Percentiles rank a stretch among this genome's conserved stretches.
phyloP scores from a whole-genome alignment of 2,797 vertebrate species.

The Lateolabrax maculatus region DNA sequence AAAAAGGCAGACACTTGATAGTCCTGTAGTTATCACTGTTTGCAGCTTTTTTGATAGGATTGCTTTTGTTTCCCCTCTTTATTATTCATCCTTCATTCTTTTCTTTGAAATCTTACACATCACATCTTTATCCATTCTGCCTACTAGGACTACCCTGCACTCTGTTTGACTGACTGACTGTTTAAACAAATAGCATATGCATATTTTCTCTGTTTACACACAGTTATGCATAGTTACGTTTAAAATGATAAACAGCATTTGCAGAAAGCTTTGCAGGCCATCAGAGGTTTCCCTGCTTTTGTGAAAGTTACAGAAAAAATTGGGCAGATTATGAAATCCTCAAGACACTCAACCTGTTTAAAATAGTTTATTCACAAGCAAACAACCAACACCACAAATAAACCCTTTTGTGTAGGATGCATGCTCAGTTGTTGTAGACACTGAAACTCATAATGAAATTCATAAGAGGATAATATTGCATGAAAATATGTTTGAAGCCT shows the following conservation, averaged over 20 bases:
- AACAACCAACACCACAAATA: constrained; percentile 9
- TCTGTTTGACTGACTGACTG: constrained; percentile 30
- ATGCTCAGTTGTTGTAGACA: constrained; percentile 8
- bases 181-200: constrained; percentile 34
- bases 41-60: neutral
- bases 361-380: constrained; percentile 25
- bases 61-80: neutral
- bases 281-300: constrained; percentile 10
- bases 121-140: constrained; percentile 6
- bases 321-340: neutral
- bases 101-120: constrained; percentile 7
- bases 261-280: neutral
- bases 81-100: neutral
- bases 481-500: neutral
- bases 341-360: neutral
- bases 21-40: neutral
- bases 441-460: neutral
- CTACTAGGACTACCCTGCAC: neutral
- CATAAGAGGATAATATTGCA: constrained; percentile 8
- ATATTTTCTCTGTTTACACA: constrained; percentile 40
- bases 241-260: constrained; percentile 32
- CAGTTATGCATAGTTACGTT: constrained; percentile 10
- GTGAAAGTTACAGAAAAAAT: constrained; percentile 9
- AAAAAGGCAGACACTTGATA: neutral
- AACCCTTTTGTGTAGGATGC: neutral